A percentile compares a stretch with the other conserved stretches of the same genome.
Conservation (phyloP, 2,113 vertebrate species). For the Psittacara wagleri region DNA sequence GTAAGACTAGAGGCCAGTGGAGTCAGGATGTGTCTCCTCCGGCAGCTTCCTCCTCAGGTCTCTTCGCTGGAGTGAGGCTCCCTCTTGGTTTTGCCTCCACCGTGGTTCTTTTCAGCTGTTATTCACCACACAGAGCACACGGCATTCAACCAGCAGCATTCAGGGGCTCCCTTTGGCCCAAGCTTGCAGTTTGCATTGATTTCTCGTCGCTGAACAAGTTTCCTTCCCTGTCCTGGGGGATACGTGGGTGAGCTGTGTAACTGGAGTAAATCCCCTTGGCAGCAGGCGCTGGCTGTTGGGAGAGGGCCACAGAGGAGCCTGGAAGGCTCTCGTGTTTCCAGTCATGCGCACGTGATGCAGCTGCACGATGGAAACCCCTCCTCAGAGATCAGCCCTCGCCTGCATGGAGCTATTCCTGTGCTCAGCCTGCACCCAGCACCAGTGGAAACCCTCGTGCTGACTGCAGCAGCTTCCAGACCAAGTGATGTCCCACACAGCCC, state of each 20-base stretch:
- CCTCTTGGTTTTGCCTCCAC: neutral
- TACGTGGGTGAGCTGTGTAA: neutral
- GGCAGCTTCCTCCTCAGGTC: neutral
- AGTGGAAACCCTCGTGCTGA: neutral
- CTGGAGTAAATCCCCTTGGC: neutral
- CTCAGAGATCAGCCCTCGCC: neutral
- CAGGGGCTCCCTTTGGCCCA: neutral
- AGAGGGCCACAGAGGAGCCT: neutral
- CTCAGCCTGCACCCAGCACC: neutral
- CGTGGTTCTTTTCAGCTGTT: slow-evolving; percentile 10
- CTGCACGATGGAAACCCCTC: neutral
- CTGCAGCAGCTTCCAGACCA: neutral
- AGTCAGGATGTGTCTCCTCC: neutral
- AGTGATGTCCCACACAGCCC: neutral
- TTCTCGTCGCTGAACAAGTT: neutral
- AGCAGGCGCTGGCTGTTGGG: neutral
- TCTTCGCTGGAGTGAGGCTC: neutral
- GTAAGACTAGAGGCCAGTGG: neutral
- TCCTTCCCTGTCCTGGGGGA: neutral
- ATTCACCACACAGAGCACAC: neutral
- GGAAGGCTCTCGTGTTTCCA: neutral
- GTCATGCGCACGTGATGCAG: neutral
- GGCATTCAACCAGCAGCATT: neutral
- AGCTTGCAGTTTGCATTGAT: neutral
- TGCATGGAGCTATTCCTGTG: neutral